Evolutionary conservation across 2,113 vertebrate genomes (phyloP).

Genomic region (Cromileptes altivelis): DNA sequence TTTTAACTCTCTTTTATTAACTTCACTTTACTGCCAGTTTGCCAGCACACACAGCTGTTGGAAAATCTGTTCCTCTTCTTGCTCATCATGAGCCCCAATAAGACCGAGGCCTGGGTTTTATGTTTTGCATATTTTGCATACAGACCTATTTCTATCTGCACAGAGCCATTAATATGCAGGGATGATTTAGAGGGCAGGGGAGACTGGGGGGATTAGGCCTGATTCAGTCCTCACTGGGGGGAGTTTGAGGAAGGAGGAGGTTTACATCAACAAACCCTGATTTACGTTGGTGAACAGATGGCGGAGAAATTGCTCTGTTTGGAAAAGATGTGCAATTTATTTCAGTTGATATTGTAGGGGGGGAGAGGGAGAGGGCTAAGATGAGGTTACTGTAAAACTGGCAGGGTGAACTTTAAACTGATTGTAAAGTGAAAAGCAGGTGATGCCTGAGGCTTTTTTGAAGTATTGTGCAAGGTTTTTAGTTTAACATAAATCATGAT

Average conservation of each 20-base stretch:
- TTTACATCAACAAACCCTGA: slow-evolving; percentile 77
- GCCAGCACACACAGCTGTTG: not conserved
- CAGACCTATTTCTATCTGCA: slow-evolving; percentile 51
- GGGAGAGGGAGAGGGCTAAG: slow-evolving; percentile 2
- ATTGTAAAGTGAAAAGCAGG: slow-evolving; percentile 2
- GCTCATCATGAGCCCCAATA: slow-evolving; percentile 7
- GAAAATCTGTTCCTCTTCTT: not conserved
- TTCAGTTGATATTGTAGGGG: slow-evolving; percentile 61
- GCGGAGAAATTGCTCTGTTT: slow-evolving; percentile 81
- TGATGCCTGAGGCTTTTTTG: not conserved
- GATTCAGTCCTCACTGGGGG: slow-evolving; percentile 59
- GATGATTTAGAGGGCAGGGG: slow-evolving; percentile 72
- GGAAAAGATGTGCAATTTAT: slow-evolving; percentile 79
- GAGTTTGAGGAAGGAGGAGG: slow-evolving; percentile 70
- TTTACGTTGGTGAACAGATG: slow-evolving; percentile 82
- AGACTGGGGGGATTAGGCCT: slow-evolving; percentile 58
- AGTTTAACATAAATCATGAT: not conserved
- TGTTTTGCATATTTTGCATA: slow-evolving; percentile 67
- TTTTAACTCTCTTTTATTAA: not conserved
- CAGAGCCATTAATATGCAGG: slow-evolving; percentile 65
- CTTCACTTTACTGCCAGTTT: not conserved
- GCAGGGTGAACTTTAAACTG: not conserved
- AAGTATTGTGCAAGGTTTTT: not conserved
- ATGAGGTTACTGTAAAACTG: not conserved
- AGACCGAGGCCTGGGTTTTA: slow-evolving; percentile 20